Evolutionary conservation across 2,113 vertebrate genomes (phyloP).

Genomic region (Labrus mixtus): DNA sequence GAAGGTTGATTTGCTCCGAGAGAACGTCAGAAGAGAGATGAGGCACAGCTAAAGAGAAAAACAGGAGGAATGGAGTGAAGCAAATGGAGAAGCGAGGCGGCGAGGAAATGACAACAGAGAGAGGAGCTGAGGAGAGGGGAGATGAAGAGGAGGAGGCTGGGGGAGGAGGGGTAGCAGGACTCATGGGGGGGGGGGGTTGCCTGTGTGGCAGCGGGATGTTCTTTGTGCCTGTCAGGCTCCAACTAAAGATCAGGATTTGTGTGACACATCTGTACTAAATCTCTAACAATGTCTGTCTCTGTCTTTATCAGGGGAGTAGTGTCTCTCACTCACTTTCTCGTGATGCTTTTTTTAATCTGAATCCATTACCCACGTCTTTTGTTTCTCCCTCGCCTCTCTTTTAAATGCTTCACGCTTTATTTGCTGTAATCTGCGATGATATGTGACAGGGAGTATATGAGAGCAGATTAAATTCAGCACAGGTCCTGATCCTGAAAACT

Average conservation of each 20-base stretch:
- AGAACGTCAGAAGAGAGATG: slow-evolving; percentile 44
- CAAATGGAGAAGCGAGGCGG: slow-evolving; percentile 63
- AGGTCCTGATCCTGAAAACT: slow-evolving; percentile 7
- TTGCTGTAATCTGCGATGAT: slow-evolving; percentile 32
- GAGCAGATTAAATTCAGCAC: slow-evolving; percentile 29
- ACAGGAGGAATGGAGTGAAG: slow-evolving; percentile 53
- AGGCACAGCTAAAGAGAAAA: slow-evolving; percentile 46
- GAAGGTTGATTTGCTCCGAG: slow-evolving; percentile 26
- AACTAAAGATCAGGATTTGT: slow-evolving; percentile 82
- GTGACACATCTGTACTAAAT: slow-evolving; percentile 82
- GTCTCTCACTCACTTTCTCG: slow-evolving; percentile 42
- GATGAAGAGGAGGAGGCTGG: slow-evolving; percentile 27
- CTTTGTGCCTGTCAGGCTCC: slow-evolving; percentile 75
- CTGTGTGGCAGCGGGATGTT: slow-evolving; percentile 58
- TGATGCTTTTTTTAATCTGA: background rate
- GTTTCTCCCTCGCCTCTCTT: slow-evolving; percentile 15
- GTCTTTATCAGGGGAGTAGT: slow-evolving; percentile 49
- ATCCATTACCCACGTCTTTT: slow-evolving; percentile 6
- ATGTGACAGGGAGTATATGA: slow-evolving; percentile 20
- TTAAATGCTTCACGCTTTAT: slow-evolving; percentile 21
- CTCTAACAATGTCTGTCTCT: slow-evolving; percentile 67
- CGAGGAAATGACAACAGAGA: slow-evolving; percentile 48
- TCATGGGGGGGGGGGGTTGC: slow-evolving; percentile 25
- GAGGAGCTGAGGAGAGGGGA: slow-evolving; percentile 28
- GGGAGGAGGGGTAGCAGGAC: slow-evolving; percentile 30